These are phyloP conservation scores for Sus cebifrons DNA, from an alignment of 2,797 vertebrate species.

Conservation along the genomic window DNA sequence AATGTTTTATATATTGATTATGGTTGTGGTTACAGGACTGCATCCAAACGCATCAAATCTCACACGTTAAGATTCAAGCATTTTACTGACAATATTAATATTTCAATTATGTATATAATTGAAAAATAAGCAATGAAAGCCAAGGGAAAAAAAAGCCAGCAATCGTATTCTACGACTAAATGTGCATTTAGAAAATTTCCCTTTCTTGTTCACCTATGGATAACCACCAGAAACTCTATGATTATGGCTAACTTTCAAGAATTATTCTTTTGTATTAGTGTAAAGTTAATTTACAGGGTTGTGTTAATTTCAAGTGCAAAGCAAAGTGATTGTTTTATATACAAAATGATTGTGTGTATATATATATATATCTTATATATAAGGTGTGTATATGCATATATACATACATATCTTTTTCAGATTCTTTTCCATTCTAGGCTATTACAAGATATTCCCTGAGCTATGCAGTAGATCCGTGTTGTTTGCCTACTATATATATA, in stretches of 20 bases:
- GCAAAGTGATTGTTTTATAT: no score
- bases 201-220: neutral
- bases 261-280: neutral
- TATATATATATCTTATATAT: no score
- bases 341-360: no score
- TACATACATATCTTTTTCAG: no score
- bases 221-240: neutral
- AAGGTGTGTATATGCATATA: no score
- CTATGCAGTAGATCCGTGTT: no score
- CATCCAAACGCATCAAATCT: neutral
- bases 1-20: neutral
- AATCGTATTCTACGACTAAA: neutral
- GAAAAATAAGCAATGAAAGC: neutral
- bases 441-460: no score
- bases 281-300: no score
- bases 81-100: constrained; percentile 3
- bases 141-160: neutral
- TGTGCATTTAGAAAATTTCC: neutral
- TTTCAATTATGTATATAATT: neutral
- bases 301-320: no score
- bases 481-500: no score
- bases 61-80: neutral
- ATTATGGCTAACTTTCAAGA: neutral
- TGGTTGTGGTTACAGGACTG: neutral
- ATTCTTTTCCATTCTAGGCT: no score